Evolutionary conservation across 2,113 vertebrate genomes (phyloP).

Genomic region (Rousettus leschenaultii): DNA sequence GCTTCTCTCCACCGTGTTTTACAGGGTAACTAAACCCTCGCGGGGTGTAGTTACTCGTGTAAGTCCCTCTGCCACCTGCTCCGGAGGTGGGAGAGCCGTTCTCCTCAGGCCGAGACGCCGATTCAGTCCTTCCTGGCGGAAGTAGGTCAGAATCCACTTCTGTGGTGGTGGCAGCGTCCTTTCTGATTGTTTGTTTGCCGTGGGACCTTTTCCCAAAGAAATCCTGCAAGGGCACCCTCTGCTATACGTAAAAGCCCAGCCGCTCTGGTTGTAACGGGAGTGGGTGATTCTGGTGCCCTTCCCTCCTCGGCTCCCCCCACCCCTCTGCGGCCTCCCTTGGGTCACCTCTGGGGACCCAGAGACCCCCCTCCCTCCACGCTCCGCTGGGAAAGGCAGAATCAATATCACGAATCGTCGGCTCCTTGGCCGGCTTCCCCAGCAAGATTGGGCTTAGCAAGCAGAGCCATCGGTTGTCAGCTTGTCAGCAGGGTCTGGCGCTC

Average conservation of each 20-base stretch:
- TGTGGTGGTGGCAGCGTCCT: accelerated
- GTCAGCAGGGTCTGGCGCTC: background rate
- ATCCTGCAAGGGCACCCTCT: accelerated
- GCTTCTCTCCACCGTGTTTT: background rate
- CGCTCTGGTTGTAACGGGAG: background rate
- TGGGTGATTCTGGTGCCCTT: background rate
- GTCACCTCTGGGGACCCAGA: accelerated
- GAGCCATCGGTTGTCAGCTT: background rate
- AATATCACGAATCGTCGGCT: background rate
- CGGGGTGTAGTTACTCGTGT: background rate
- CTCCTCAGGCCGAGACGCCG: background rate
- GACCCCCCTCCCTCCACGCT: background rate
- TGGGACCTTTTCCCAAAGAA: background rate
- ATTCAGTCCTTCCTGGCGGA: background rate
- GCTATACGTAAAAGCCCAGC: accelerated
- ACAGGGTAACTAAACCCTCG: background rate
- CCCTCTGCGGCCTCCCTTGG: background rate
- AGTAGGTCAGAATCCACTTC: background rate
- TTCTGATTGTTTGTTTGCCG: background rate
- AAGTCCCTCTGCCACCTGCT: no score
- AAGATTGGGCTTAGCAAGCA: accelerated
- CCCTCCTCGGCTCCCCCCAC: background rate
- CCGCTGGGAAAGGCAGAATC: background rate
- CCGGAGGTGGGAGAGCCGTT: background rate
- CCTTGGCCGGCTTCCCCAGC: background rate